phyloP scores from a whole-genome alignment of 37 sponge, comb jelly and placozoan genomes.

The Lycopodina hypogea region DNA sequence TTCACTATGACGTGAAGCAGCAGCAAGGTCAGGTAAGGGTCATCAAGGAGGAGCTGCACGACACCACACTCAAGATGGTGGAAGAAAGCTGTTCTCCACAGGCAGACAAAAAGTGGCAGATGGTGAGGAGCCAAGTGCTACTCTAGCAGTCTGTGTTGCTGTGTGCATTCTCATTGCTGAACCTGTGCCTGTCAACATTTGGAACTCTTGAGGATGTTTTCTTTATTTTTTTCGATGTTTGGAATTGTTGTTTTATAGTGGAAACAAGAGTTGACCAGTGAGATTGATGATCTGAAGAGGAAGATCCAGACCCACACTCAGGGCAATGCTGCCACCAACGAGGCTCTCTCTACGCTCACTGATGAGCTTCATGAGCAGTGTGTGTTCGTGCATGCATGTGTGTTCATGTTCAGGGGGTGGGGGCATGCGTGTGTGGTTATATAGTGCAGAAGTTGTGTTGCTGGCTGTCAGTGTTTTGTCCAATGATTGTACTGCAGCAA shows the following conservation, averaged over 20 bases:
- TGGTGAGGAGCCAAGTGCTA: neutral
- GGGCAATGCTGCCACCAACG: neutral
- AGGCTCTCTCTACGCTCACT: neutral
- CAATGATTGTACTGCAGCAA: neutral
- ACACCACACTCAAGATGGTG: neutral
- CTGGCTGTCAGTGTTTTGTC: too few species aligned
- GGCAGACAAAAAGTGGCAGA: neutral
- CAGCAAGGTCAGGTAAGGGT: neutral
- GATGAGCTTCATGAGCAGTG: neutral
- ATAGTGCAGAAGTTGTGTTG: too few species aligned
- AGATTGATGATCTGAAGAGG: neutral
- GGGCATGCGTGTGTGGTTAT: too few species aligned
- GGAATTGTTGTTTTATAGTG: neutral
- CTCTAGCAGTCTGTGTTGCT: neutral
- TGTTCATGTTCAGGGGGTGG: too few species aligned
- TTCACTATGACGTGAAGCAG: neutral
- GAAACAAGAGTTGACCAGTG: neutral
- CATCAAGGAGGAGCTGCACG: constrained; percentile 2
- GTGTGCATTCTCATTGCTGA: neutral
- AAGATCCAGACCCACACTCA: neutral
- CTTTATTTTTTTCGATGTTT: neutral
- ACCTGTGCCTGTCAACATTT: too few species aligned
- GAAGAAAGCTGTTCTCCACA: neutral
- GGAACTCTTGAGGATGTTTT: too few species aligned
- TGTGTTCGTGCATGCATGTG: neutral